Percentiles rank a stretch among this genome's conserved stretches.
Conservation (phyloP, 1,140 invertebrate species). For the Drosophila ananassae region DNA sequence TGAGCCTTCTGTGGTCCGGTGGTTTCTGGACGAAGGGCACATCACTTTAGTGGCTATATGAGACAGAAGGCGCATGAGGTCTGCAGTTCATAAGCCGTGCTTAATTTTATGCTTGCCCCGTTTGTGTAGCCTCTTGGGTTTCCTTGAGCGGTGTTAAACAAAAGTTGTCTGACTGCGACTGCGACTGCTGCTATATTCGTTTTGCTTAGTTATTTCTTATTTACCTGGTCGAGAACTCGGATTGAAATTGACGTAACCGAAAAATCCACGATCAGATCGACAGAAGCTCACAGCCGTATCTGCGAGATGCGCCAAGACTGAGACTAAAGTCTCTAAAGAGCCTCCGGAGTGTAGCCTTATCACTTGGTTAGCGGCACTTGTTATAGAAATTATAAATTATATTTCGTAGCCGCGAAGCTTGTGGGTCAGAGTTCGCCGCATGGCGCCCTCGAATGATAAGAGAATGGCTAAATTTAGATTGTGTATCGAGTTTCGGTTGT, state of each 20-base stretch:
- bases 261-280: background rate
- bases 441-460: constrained; percentile 62
- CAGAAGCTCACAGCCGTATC: constrained; percentile 5
- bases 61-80: constrained; percentile 55
- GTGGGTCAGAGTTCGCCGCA: constrained; percentile 43
- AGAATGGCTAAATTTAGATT: constrained; percentile 34
- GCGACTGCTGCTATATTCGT: constrained; percentile 14
- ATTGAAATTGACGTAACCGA: constrained; percentile 57
- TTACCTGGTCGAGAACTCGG: constrained; percentile 56
- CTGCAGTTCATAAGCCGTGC: constrained; percentile 58
- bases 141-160: constrained; percentile 69
- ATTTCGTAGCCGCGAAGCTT: constrained; percentile 10
- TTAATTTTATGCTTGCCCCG: constrained; percentile 48
- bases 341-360: constrained; percentile 66
- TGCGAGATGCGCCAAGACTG: constrained; percentile 19
- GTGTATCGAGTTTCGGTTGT: constrained; percentile 37
- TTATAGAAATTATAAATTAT: constrained; percentile 17
- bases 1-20: constrained; percentile 18
- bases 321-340: constrained; percentile 27
- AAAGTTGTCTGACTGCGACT: constrained; percentile 43
- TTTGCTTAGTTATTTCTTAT: constrained; percentile 26
- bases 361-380: constrained; percentile 40
- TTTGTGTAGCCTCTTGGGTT: constrained; percentile 59
- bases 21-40: constrained; percentile 38
- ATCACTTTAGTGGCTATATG: constrained; percentile 18